Conservation (phyloP, 2,888 invertebrate genomes). For the Orthonychiurus folsomi region DNA sequence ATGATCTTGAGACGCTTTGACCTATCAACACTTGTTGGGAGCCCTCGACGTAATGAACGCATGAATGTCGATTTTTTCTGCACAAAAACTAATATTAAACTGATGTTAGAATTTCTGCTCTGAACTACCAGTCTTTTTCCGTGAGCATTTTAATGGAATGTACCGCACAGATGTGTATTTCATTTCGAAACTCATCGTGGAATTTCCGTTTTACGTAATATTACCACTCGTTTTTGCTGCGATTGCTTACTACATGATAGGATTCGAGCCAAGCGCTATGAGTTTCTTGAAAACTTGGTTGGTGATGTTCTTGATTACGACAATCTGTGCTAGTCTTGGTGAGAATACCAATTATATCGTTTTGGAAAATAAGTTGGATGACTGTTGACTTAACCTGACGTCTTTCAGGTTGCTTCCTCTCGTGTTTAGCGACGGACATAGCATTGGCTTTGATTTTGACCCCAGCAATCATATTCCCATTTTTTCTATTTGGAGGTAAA, state of each 20-base stretch:
- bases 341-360: slow-evolving; percentile 73
- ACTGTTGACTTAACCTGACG: slow-evolving; percentile 58
- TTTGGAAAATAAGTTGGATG: neutral
- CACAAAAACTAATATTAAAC: neutral
- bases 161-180: slow-evolving; percentile 87
- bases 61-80: too few relatives aligned
- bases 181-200: slow-evolving; percentile 79
- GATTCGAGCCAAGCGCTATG: slow-evolving; percentile 60
- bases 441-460: slow-evolving; percentile 84
- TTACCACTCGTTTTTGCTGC: slow-evolving; percentile 74
- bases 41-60: slow-evolving; percentile 81
- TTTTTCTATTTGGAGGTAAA: slow-evolving; percentile 85
- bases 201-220: slow-evolving; percentile 74
- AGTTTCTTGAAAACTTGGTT: slow-evolving; percentile 56
- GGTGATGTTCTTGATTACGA: slow-evolving; percentile 71
- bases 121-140: slow-evolving; percentile 7
- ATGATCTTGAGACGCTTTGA: slow-evolving; percentile 85
- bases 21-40: slow-evolving; percentile 88
- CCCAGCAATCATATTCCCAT: slow-evolving; percentile 83
- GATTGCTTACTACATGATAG: slow-evolving; percentile 82
- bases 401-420: slow-evolving; percentile 90
- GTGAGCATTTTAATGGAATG: slow-evolving; percentile 80
- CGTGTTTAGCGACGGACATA: slow-evolving; percentile 69
- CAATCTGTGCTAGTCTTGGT: slow-evolving; percentile 59
- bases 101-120: slow-evolving; percentile 3